Evolutionary conservation across 2,113 vertebrate genomes (phyloP), one percentile per base, ranked within the genome.

Genomic region (Triplophysa rosa): DNA sequence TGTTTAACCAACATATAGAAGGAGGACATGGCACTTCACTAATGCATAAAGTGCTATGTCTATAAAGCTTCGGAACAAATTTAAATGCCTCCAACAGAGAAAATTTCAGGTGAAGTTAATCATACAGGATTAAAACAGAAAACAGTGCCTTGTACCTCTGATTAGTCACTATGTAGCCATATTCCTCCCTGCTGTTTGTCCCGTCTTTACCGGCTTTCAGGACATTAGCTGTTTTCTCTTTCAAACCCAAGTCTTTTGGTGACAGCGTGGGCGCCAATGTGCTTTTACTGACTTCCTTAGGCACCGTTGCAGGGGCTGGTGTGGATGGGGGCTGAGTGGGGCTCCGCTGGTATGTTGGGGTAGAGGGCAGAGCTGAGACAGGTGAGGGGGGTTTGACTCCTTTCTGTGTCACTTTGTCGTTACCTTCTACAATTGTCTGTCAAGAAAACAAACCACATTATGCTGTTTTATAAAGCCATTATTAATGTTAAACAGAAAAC

Each of bases 111-210:
- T 8, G 1, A 21, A 21, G 3, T 29, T 24, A 12, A 52, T 9
- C 1, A 2, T 17, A 68, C 3, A 19, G n/a, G n/a, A 67, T 47
- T 67, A 23, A 54, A 69, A 19, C 24, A 17, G 0, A 2, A 21
- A 37, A 56, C n/a, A 24, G 24, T n/a, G 52, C 58, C 37, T 52
- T 29, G 8, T 80, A 98, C 97, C 95, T 98, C 87, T 94, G 94
- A 86, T 97, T 93, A 0, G 98, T 99, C 85, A 98, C 71, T 11
- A 98, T 97, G 92, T 99, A 99, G 83, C 96, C 95, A 0, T 98
- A 98, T 80, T 97, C 95, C 33, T 98, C 96, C 0, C 92, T 90
- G 2, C 70, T 79, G 26, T 85, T 89, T 8, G 59, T 21, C 0
- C 83, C 78, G 1, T 85, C 63, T 79, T 87, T 42, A 21, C 64